Evolutionary conservation across 2,888 invertebrate genomes (phyloP), one percentile per base, ranked within the genome.

Genomic region (Parnassius orleans): DNA sequence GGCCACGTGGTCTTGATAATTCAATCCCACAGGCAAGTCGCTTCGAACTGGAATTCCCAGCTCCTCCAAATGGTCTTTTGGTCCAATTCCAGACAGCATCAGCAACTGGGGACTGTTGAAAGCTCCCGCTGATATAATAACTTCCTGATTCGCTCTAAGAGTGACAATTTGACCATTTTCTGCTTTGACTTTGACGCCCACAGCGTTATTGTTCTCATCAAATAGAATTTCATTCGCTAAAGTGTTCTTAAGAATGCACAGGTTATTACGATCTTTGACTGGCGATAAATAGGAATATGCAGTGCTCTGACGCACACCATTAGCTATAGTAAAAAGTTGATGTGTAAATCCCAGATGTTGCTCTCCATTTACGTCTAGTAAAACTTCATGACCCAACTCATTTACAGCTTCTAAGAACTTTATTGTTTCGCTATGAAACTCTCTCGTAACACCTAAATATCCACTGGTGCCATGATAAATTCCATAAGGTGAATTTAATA

Each of bases 1-100:
- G 2, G 64, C 51, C 0, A 64, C n/a, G 48, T 82, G 81, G 44
- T 81, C 79, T 24, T 79, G 77, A 3, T 70, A 71, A 60, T 80
- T 80, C 43, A 71, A 33, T 1, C 83, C 82, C 7, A 83, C 80
- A 0, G 81, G 79, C 10, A 79, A 64, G 66, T 83, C 72, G 10
- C 67, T 68, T 47, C 71, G 66, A 0, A 79, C 69, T 3, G 66
- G 42, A 11, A 83, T 82, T 1, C 68, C 66, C 0, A 74, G 62
- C 3, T 66, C 56, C 24, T 68, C 41, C 0, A 83, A 66, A 47
- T 83, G 76, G 10, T 74, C 63, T 58, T 62, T 69, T 1, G 81
- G 81, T 1, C 81, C 81, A 3, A 82, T 74, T n/a, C 81, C 83
- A 0, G 83, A 80, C 7, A 80, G 64, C 80, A 83, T 79, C 0